These are phyloP conservation scores for mouse (Mus musculus) DNA, from an alignment of 2,113 vertebrate genomes.

Conservation along the genomic window GRCm39 chr1:70706501-70707000, in stretches of 20 bases:
- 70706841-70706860: constrained; percentile 34
- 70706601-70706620: not conserved
- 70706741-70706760: not conserved
- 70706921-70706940: constrained; percentile 38
- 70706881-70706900: constrained; percentile 53
- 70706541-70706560: not conserved
- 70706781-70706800: constrained; percentile 45
- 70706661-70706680: not conserved
- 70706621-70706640: constrained; percentile 30
- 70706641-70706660: constrained; percentile 32
- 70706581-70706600: constrained; percentile 26
- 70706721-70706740: not conserved
- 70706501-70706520: not conserved
- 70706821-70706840: constrained; percentile 49
- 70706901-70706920: constrained; percentile 36
- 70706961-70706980: constrained; percentile 49
- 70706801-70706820: not conserved
- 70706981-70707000: constrained; percentile 28
- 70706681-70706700: not conserved
- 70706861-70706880: not conserved
- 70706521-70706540: not conserved
- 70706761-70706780: constrained; percentile 52
- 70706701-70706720: constrained; percentile 47
- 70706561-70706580: constrained; percentile 14
- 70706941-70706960: not conserved